phyloP scores from a whole-genome alignment of 2,888 invertebrate species.

The Augochlorella aurata region DNA sequence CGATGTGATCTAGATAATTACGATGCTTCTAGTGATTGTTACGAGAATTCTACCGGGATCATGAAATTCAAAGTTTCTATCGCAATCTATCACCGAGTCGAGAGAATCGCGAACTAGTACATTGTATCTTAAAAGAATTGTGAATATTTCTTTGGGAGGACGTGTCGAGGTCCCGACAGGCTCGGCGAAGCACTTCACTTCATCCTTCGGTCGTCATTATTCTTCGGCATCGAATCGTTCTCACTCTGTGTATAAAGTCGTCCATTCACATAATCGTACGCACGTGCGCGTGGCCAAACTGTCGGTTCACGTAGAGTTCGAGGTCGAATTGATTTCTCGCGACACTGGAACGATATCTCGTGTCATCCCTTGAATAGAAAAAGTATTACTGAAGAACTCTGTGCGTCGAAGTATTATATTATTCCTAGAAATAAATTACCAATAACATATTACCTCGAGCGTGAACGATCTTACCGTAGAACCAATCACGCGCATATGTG shows the following conservation, averaged over 20 bases:
- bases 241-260: constrained; percentile 73
- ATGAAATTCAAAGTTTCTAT: constrained; percentile 3
- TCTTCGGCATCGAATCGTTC: constrained; percentile 53
- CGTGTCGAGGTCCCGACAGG: constrained; percentile 39
- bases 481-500: constrained; percentile 25
- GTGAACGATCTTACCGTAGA: not conserved
- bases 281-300: constrained; percentile 23
- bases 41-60: not conserved
- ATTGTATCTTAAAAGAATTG: not conserved
- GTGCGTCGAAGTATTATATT: constrained; percentile 12
- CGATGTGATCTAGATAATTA: constrained; percentile 11
- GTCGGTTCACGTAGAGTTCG: constrained; percentile 20
- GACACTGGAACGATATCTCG: not conserved
- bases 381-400: constrained; percentile 30
- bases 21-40: constrained; percentile 10
- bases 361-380: constrained; percentile 48
- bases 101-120: not conserved
- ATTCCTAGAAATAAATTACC: not conserved
- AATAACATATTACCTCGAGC: constrained; percentile 17
- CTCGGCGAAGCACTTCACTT: constrained; percentile 40
- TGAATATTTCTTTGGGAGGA: not conserved
- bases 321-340: not conserved
- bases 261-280: constrained; percentile 57
- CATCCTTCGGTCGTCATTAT: constrained; percentile 47
- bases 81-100: not conserved